A percentile compares a stretch with the other conserved stretches of the same genome.
phyloP scores from a whole-genome alignment of 1,140 invertebrate genomes.

The Bemisia tabaci region DNA sequence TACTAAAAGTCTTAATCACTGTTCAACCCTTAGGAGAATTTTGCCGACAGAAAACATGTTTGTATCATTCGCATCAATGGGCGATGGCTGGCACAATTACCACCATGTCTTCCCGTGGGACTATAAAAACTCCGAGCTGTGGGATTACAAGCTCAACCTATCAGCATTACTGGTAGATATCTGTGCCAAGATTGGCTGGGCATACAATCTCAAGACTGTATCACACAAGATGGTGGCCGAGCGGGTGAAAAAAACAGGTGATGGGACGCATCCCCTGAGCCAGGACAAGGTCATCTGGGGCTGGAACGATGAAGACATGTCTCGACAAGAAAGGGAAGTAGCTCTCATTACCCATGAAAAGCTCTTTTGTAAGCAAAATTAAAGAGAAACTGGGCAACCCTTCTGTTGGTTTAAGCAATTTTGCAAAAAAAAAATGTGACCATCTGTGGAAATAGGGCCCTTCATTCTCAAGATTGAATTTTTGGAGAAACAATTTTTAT shows the following conservation, averaged over 20 bases:
- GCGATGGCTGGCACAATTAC: constrained; percentile 58
- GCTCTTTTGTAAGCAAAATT: not conserved
- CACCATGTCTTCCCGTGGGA: constrained; percentile 67
- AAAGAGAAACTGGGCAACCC: too few species aligned
- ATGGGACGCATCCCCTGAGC: constrained; percentile 44
- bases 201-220: constrained; percentile 43
- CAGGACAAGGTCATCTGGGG: constrained; percentile 22
- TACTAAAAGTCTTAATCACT: too few species aligned
- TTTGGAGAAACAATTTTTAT: too few species aligned
- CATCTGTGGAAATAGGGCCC: too few species aligned
- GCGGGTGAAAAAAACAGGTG: constrained; percentile 55
- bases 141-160: constrained; percentile 36
- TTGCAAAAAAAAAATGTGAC: too few species aligned
- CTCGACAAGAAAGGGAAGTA: constrained; percentile 22
- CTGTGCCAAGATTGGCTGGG: constrained; percentile 43
- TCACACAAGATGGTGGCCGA: constrained; percentile 38
- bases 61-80: constrained; percentile 33
- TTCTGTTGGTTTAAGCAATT: too few species aligned
- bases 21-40: too few species aligned
- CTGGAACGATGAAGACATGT: constrained; percentile 30
- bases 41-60: constrained; percentile 39
- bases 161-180: constrained; percentile 37
- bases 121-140: constrained; percentile 49
- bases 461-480: too few species aligned
- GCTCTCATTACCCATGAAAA: not conserved